Evolutionary conservation across 2,797 vertebrate species (phyloP), one percentile per base, ranked within the genome.

Genomic region (Acestrorhynchus altus): DNA sequence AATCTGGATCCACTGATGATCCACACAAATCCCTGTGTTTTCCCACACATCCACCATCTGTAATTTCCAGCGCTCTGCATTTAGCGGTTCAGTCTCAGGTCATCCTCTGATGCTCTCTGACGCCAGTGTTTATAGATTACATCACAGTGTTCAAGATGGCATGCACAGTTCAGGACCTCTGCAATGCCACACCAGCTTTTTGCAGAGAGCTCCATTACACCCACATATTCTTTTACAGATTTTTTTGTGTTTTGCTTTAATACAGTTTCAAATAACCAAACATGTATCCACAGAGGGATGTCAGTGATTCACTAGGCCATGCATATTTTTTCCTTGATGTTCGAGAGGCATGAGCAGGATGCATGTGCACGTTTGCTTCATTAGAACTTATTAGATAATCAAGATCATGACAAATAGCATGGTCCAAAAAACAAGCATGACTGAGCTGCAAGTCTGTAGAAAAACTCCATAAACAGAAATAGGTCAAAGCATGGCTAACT

Each of bases 11-110:
- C 44, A 9, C 47, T 60, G 46, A 13, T 60, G 20, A 66, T 78
- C 68, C 60, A 66, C 66, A 39, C 57, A 74, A 63, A 77, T 77
- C 46, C 57, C 49, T 40, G 42, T 70, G 54, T 70, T 77, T 77
- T 60, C 35, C 40, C 26, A 22, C 59, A 47, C 61, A 59, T 20
- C 28, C 54, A 52, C 63, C 72, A 74, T 74, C 22, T 47, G 56
- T 56, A 73, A 47, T 44, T 63, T 46, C 13, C 44, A 61, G 24
- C 44, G 49, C 71, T 60, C 20, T 28, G 51, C 31, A 39, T 57
- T 22, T 31, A 44, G 63, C 22, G 71, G 56, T 60, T 39, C 18
- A 39, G 12, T 28, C 39, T 74, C 28, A n/a, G 71, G 56, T 72
- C 54, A 60, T 20, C 26, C 18, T 24, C 44, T 31, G 22, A 20